A percentile compares a stretch with the other conserved stretches of the same genome.
phyloP scores from a whole-genome alignment of 2,888 invertebrate species.

The Hypsopygia costalis region DNA sequence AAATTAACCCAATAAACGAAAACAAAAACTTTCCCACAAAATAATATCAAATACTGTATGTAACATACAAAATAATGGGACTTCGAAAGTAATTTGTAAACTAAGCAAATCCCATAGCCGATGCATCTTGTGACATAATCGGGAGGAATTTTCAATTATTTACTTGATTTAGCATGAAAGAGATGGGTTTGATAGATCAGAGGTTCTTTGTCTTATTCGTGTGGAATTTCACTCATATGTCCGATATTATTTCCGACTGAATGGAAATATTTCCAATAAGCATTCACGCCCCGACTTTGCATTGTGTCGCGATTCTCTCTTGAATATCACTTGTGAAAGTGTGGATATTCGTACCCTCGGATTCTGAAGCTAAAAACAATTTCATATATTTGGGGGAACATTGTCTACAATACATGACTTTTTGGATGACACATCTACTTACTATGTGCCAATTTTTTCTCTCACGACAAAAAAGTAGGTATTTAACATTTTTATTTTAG shows the following conservation, averaged over 20 bases:
- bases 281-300: conserved; percentile 38
- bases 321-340: conserved; percentile 31
- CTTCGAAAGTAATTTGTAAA: no score
- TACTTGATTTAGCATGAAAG: conserved; percentile 35
- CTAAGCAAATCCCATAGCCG: no score
- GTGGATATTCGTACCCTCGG: conserved; percentile 21
- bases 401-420: background rate
- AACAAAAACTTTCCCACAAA: no score
- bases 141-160: conserved; percentile 41
- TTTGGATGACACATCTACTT: background rate
- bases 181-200: conserved; percentile 32
- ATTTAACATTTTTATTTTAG: no score
- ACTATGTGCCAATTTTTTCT: no score
- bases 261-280: conserved; percentile 70
- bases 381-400: background rate
- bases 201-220: conserved; percentile 43
- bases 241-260: conserved; percentile 61
- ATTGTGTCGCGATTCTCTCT: conserved; percentile 41
- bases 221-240: conserved; percentile 60
- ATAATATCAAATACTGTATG: no score
- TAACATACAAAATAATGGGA: no score
- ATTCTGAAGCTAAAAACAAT: conserved; percentile 1
- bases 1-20: no score
- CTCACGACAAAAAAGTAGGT: no score
- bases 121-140: background rate